Evolutionary conservation across 1,140 invertebrate genomes (phyloP), one percentile per base, ranked within the genome.

Genomic region (Manduca sexta): DNA sequence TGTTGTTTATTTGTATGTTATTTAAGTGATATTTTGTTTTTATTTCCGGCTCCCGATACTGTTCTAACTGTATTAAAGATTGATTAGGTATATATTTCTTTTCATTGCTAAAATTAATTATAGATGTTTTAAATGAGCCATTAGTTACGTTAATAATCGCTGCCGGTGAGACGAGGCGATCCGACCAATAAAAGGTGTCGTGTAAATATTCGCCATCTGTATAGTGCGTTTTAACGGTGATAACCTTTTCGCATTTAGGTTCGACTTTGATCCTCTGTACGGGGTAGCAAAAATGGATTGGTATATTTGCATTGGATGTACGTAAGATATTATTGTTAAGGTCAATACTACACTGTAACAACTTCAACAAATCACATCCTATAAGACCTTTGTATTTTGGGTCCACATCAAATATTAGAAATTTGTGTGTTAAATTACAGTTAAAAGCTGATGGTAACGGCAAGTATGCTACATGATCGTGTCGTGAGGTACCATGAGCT

Each of bases 321-420:
- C 40, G 39, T 21, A 58, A 34, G n/a, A 47, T 12, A 29, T n/a
- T 55, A 30, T 54, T 57, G 54, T 49, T 49, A 12, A 57, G 41
- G 12, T 62, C 55, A 14, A 62, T 54, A 18, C 40, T 49, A 37
- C 45, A 39, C 10, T 38, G 26, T 26, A 57, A 35, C 18, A 45
- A 11, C 10, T 41, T 31, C 2, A 62, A 40, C 10, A 62, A 31
- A 31, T 62, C 55, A 21, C 54, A 34, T 8, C 59, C 55, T 39
- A 62, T 45, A 41, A 62, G 26, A 2, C 59, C 59, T 41, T 43
- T 48, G 46, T 47, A 62, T 21, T 62, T 46, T 35, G 47, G 34
- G 34, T 60, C 60, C n/a, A 60, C 56, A 13, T 64, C 38, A 15
- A 56, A 64, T 1, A 60, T 10, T 16, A 64, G 30, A 41, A 59